Conservation (phyloP, 2,797 vertebrate species). For the Poliocrania exsul region DNA sequence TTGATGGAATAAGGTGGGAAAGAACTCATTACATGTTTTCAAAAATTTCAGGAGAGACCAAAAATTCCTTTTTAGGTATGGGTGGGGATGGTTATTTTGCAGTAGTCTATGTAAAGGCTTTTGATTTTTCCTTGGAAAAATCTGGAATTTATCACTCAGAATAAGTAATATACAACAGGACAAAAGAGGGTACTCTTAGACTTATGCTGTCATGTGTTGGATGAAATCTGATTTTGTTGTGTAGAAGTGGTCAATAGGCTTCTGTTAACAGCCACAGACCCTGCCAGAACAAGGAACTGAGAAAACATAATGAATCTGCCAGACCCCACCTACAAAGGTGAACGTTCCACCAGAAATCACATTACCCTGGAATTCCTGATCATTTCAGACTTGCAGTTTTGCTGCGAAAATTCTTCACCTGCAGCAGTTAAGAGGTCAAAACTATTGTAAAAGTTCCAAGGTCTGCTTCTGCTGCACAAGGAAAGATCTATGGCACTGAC, state of each 20-base stretch:
- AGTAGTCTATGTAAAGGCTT: background rate
- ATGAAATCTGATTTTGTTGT: background rate
- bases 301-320: constrained; percentile 25
- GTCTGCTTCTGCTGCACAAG: background rate
- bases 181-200: background rate
- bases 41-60: background rate
- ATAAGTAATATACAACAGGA: background rate
- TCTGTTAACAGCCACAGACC: background rate
- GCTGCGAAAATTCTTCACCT: background rate
- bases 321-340: background rate
- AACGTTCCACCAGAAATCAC: constrained; percentile 26
- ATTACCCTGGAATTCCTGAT: background rate
- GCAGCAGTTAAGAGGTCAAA: background rate
- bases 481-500: background rate
- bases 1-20: background rate
- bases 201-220: background rate
- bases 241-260: background rate
- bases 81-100: background rate
- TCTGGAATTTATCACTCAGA: background rate
- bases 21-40: background rate
- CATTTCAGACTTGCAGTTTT: background rate
- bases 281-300: background rate
- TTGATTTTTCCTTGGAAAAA: background rate
- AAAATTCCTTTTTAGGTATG: background rate
- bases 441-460: constrained; percentile 9